Evolutionary conservation across 2,113 vertebrate genomes (phyloP), one percentile per base, ranked within the genome.

Genomic region (Macquaria australasica): DNA sequence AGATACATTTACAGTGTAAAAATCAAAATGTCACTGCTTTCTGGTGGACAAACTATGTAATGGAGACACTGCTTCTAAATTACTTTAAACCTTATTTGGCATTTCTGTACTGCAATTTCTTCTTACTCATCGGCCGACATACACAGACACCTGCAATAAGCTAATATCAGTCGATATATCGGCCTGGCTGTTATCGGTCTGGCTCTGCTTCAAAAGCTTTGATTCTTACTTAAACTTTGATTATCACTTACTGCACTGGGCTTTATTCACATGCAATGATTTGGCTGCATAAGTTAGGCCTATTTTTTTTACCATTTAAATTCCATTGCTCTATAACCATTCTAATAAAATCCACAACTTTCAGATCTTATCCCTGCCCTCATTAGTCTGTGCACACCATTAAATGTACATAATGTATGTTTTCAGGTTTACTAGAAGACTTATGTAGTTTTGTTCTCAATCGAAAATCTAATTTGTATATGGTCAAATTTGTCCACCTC

Each of bases 401-500:
- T 55, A 73, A 77, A 79, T 95, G 93, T 95, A 95, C 82, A 94
- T 94, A 94, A 50, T 90, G 85, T 93, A 93, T 88, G 84, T 91
- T 93, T 88, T 86, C 93, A 92, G 93, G 92, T 95, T 93, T 87
- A 84, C 83, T 83, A 88, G 76, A 91, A 83, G 74, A 93, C 87
- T 81, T 90, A 79, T 89, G 91, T 94, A 73, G 83, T 93, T 94
- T 93, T 92, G 88, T 94, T 95, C 87, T 92, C 92, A 91, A 73
- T 89, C 76, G 86, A 73, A 90, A 91, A 90, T 91, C 90, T 66
- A 82, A 88, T 94, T 90, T 94, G 90, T 93, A 92, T 89, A 84
- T 92, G 70, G 77, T 93, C 85, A 87, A 73, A 76, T 68, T 77
- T 87, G 73, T 92, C 74, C 82, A 84, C 79, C 86, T 90, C 71